Conservation (phyloP, 92 coral and sea anemone species). For the Zoanthus sansibaricus region DNA sequence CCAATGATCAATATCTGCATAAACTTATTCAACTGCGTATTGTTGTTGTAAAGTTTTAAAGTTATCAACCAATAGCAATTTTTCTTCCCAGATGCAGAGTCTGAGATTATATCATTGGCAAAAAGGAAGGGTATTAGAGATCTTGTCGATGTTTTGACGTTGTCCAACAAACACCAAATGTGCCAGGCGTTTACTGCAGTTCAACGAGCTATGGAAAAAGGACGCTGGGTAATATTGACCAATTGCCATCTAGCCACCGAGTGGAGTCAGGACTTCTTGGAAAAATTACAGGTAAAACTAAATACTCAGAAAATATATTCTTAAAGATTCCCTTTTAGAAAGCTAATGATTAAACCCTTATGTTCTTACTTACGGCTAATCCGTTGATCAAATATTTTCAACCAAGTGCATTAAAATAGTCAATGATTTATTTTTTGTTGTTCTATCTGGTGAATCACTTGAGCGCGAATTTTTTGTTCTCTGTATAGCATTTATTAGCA, state of each 20-base stretch:
- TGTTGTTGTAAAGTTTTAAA: no score
- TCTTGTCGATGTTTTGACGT: slow-evolving; percentile 61
- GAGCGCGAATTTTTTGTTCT: no score
- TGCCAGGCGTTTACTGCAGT: slow-evolving; percentile 71
- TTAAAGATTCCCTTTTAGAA: not conserved
- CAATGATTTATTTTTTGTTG: no score
- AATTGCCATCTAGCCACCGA: slow-evolving; percentile 82
- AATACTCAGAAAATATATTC: not conserved
- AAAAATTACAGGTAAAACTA: slow-evolving; percentile 72
- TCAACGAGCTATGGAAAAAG: slow-evolving; percentile 73
- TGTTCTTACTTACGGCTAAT: no score
- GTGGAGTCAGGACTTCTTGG: slow-evolving; percentile 80
- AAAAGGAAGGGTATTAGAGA: slow-evolving; percentile 61
- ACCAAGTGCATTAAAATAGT: no score
- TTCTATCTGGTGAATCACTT: no score
- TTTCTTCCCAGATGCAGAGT: slow-evolving; percentile 69
- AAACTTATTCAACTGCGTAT: no score
- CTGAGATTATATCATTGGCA: slow-evolving; percentile 80
- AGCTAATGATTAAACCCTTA: no score
- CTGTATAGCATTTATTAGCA: no score
- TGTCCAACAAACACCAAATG: slow-evolving; percentile 70
- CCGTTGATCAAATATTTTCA: no score
- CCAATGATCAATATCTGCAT: no score
- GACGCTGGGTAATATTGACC: slow-evolving; percentile 87
- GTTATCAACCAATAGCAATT: not conserved